Conservation (phyloP, 2,797 vertebrate genomes). For the Gobio occitaniae region DNA sequence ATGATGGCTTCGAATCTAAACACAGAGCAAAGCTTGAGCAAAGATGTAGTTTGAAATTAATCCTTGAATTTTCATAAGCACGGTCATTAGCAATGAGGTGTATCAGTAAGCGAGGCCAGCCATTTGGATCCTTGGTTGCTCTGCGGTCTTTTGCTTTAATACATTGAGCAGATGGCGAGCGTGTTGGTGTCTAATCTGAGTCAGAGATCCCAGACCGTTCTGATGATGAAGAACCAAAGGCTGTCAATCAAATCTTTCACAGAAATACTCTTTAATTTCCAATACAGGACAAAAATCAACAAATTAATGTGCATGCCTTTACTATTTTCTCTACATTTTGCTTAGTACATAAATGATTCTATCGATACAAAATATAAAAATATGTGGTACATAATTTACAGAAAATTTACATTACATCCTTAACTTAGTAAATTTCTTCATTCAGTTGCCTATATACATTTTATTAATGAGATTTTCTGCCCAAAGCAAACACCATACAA, state of each 20-base stretch:
- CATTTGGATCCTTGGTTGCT: conserved; percentile 58
- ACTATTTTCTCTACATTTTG: conserved; percentile 80
- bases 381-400: conserved; percentile 99
- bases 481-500: conserved; percentile 68
- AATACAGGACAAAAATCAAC: conserved; percentile 77
- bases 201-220: conserved; percentile 49
- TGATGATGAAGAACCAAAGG: conserved; percentile 60
- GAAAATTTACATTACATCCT: conserved; percentile 95
- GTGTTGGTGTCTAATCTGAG: conserved; percentile 38
- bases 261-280: conserved; percentile 81
- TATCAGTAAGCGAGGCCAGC: conserved; percentile 53
- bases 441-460: conserved; percentile 80
- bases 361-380: conserved; percentile 99
- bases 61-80: conserved; percentile 45
- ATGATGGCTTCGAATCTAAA: background rate
- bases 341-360: conserved; percentile 93
- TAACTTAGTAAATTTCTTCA: conserved; percentile 92
- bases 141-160: conserved; percentile 66
- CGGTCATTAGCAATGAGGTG: conserved; percentile 47
- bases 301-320: conserved; percentile 78
- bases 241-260: conserved; percentile 66
- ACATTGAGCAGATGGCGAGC: conserved; percentile 68
- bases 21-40: background rate
- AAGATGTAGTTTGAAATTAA: background rate
- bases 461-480: conserved; percentile 71